phyloP scores from a whole-genome alignment of 2,797 vertebrate species.

The Acanthurus leucopareius region DNA sequence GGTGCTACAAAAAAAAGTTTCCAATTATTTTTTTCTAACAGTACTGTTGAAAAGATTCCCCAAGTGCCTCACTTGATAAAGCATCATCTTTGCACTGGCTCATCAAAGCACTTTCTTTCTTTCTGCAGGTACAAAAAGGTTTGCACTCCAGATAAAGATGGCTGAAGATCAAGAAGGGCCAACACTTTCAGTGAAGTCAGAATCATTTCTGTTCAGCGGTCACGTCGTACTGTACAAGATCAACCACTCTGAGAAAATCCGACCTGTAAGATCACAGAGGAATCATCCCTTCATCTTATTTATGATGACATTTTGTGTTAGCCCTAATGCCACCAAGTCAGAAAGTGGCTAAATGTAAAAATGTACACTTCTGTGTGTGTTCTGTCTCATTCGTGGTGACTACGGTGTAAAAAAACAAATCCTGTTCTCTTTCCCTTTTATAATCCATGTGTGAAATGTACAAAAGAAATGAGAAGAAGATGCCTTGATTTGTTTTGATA shows the following conservation, averaged over 20 bases:
- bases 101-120: not conserved
- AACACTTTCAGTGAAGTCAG: not conserved
- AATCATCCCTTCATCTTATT: not conserved
- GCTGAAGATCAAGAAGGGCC: not conserved
- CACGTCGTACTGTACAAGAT: not conserved
- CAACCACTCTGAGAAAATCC: not conserved
- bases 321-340: not conserved
- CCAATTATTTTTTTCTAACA: not conserved
- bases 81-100: not conserved
- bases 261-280: not conserved
- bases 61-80: not conserved
- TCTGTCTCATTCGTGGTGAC: not conserved
- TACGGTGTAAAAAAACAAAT: not conserved
- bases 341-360: not conserved
- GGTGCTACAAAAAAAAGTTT: too few relatives aligned
- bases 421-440: not conserved
- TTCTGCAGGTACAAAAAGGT: conserved; percentile 11
- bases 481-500: not conserved
- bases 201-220: not conserved
- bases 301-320: not conserved
- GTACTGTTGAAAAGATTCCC: not conserved
- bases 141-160: conserved; percentile 2
- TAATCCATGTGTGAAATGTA: not conserved
- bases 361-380: not conserved
- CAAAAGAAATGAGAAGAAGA: not conserved